These are phyloP conservation scores for Nemotelus pantherinus DNA, from an alignment of 2,888 invertebrate genomes.

Conservation along the genomic window DNA sequence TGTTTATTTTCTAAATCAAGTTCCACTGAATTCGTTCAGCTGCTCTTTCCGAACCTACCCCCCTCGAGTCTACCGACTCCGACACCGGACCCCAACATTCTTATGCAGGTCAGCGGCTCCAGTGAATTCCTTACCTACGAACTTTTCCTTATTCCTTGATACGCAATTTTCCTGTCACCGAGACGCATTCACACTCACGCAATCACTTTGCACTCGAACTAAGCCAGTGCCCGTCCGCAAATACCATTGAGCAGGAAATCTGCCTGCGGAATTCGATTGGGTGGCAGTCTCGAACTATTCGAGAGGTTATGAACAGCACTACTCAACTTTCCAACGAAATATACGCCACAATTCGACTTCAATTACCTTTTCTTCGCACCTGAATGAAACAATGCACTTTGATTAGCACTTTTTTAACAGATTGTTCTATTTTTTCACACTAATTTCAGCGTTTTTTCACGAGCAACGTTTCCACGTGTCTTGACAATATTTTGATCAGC, in stretches of 20 bases:
- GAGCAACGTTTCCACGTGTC: constrained; percentile 42
- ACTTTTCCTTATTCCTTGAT: neutral
- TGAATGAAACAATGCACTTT: constrained; percentile 31
- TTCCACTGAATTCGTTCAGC: constrained; percentile 6
- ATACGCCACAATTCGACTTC: neutral
- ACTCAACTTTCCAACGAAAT: constrained; percentile 10
- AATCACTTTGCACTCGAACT: neutral
- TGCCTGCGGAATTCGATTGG: constrained; percentile 1
- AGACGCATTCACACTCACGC: neutral
- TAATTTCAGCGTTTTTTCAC: constrained; percentile 23
- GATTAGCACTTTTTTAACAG: constrained; percentile 19
- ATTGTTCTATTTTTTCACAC: constrained; percentile 25
- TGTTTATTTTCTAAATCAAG: constrained; percentile 26
- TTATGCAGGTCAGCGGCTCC: constrained; percentile 5
- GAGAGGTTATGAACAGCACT: constrained; percentile 39
- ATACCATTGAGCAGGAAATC: neutral
- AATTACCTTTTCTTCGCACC: constrained; percentile 38
- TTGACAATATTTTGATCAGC: constrained; percentile 33
- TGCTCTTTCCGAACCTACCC: neutral
- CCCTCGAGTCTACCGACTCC: neutral
- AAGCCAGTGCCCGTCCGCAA: neutral
- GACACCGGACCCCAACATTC: neutral
- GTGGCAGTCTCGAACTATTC: constrained; percentile 8
- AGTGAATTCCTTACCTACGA: constrained; percentile 12
- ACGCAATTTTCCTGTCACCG: neutral